Base-by-base conservation (phyloP, 2,888 invertebrate species). In the Electrophaes corylata region DNA sequence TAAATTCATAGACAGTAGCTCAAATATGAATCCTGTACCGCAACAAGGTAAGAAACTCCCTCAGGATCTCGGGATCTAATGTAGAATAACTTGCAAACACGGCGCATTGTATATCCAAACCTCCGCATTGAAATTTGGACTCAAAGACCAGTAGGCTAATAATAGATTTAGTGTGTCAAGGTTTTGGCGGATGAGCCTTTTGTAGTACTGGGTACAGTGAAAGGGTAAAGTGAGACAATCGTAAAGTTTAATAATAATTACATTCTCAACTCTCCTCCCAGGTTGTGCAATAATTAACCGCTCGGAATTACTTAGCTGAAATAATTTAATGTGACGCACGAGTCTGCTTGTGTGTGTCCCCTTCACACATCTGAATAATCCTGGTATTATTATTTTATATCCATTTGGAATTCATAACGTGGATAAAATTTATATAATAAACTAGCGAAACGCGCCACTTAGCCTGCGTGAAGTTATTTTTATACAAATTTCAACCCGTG, bases 231-330 rank as follows among this genome's bases (percentile, higher is more conserved):
- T 90, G 91, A 91, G 90, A 91, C 91, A 91, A 91, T 91, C 91
- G 91, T 91, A 91, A 91, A 91, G 86, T 91, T 91, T 91, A 91
- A 91, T 91, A 91, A 91, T 91, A 91, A 91, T 91, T 91, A 91
- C 90, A 91, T 91, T 91, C 89, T 89, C 91, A 87, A 88, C 90
- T 91, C 90, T 86, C 88, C 86, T 88, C 86, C 83, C 87, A 87
- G 88, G 86, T 86, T 88, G 87, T 87, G 84, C 89, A 89, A 89
- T 91, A 91, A 91, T 91, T 91, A 91, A 91, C 91, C 90, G 88
- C 89, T 88, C 86, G 82, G 88, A 89, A 91, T 91, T 91, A 91
- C 91, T 91, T 90, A 91, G 91, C 83, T 81, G 91, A 91, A 91
- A 91, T 91, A 91, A 91, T 91, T 90, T 89, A 88, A 90, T 90